phyloP scores from a whole-genome alignment of 2,797 vertebrate genomes.

The Eulemur rubriventer region DNA sequence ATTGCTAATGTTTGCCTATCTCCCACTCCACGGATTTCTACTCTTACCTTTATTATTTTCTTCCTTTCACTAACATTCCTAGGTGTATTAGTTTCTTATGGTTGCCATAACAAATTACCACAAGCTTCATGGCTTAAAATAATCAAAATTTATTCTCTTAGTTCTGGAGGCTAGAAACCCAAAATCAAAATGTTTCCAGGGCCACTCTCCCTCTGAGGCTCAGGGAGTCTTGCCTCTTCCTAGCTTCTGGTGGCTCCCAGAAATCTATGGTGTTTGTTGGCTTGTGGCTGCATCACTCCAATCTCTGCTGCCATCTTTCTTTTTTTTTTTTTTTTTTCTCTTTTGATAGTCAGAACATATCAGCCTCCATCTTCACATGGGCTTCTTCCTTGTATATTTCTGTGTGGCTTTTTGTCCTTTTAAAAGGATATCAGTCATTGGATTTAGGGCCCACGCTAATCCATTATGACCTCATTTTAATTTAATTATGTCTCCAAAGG shows the following conservation, averaged over 20 bases:
- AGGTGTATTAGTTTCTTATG: neutral
- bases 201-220: neutral
- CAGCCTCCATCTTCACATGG: neutral
- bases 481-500: neutral
- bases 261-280: neutral
- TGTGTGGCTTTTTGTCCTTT: neutral
- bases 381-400: neutral
- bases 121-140: neutral
- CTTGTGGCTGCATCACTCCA: neutral
- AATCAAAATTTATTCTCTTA: neutral
- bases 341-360: too few species aligned
- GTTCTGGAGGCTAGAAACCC: neutral
- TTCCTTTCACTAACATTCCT: neutral
- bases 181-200: neutral
- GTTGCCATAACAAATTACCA: neutral
- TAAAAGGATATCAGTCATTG: neutral
- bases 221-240: neutral
- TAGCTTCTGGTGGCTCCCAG: neutral
- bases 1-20: neutral
- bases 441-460: neutral
- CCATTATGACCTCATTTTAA: neutral
- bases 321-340: too few species aligned
- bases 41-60: neutral
- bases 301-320: neutral
- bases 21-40: neutral